A percentile compares a stretch with the other conserved stretches of the same genome.
These are phyloP conservation scores for Dolomedes plantarius DNA, from an alignment of 2,888 invertebrate species.

Conservation along the genomic window DNA sequence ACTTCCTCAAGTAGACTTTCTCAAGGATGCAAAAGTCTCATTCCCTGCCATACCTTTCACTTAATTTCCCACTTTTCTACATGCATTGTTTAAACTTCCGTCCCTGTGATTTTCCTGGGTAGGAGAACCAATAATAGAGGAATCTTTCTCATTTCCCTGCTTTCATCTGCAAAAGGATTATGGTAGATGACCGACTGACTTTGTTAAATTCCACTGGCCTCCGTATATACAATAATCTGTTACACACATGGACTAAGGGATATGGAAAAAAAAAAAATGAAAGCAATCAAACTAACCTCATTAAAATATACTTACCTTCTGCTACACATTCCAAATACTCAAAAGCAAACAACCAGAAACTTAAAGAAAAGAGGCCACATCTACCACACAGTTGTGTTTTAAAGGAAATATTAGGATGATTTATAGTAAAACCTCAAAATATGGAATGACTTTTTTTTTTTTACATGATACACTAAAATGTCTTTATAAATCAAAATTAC, in stretches of 20 bases:
- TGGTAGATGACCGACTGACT: constrained; percentile 60
- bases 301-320: constrained; percentile 20
- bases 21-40: not conserved
- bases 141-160: constrained; percentile 41
- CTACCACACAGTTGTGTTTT: too few species aligned
- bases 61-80: constrained; percentile 14
- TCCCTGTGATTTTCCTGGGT: constrained; percentile 24
- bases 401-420: too few species aligned
- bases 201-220: constrained; percentile 54
- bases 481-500: too few species aligned
- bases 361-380: too few species aligned
- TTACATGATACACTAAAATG: too few species aligned
- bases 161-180: constrained; percentile 71
- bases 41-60: not conserved
- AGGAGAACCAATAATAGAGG: constrained; percentile 11
- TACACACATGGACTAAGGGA: not conserved
- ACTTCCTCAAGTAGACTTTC: not conserved
- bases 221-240: not conserved
- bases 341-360: too few species aligned
- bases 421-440: too few species aligned
- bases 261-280: not conserved
- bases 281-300: not conserved
- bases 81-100: constrained; percentile 26
- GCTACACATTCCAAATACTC: constrained; percentile 7
- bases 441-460: too few species aligned